Base-by-base conservation (phyloP, 2,888 invertebrate species). In the Drosophila recens region DNA sequence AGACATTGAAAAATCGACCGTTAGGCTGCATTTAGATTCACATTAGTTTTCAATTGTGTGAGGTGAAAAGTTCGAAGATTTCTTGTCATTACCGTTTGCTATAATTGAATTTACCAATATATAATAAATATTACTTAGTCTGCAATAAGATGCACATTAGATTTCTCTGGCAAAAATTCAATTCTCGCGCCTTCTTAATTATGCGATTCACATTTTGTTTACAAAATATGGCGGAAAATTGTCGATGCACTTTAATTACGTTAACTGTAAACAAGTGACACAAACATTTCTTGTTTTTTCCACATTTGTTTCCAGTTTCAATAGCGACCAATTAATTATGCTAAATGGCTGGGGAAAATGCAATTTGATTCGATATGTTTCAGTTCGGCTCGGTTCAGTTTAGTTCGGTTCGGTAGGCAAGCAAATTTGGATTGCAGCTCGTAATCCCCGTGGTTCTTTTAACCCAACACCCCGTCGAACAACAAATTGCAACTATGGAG, bases 241-340 rank as follows among this genome's bases (percentile, higher is more conserved):
- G 17, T 27, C 5, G 5, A 2, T 3, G 38, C 8, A 2, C n/a
- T 38, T 38, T 38, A n/a, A n/a, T 42, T 42, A 42, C 42, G 4
- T 30, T 2, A 33, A 48, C 2, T 48, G 48, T 33, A 48, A 48
- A 40, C 10, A 17, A 34, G 20, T 20, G 9, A 27, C 27, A 6
- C 27, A 27, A 20, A 33, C 9, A 49, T 15, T 13, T 52, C 11
- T 1, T 38, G 3, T 56, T 42, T 54, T 42, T 30, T 2, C 8
- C 30, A 30, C 4, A 9, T 30, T 54, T 8, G n/a, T 20, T 13
- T 3, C 30, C 23, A 15, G 58, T 9, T 27, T 49, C 58, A 49
- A 59, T 49, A 10, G 38, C 38, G 9, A 8, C n/a, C 56, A 49
- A 59, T 59, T 59, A 59, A 59, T 59, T 49, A 59, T 49, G 58